Conservation (phyloP, 1,140 invertebrate genomes). For the Gryllus bimaculatus region DNA sequence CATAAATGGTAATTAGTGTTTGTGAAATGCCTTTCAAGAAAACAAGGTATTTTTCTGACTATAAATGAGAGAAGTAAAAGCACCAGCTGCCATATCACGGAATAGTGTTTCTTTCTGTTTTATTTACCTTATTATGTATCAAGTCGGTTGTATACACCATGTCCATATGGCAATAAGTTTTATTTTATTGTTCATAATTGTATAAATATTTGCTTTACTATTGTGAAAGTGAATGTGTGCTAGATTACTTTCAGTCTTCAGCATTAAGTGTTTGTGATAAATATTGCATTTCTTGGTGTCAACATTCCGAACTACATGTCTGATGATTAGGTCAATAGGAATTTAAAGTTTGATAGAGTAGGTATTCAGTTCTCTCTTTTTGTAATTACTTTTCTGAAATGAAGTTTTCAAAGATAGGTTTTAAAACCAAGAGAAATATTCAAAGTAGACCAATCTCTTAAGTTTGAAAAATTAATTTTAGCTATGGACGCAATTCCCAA, state of each 20-base stretch:
- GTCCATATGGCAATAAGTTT: not conserved
- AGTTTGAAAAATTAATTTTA: too few relatives aligned
- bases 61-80: not conserved
- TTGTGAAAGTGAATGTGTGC: not conserved
- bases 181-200: not conserved
- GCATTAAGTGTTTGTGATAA: not conserved
- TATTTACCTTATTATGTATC: too few relatives aligned
- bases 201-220: not conserved
- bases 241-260: conserved; percentile 1
- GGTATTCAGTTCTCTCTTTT: too few relatives aligned
- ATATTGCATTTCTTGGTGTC: conserved; percentile 1
- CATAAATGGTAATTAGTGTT: too few relatives aligned
- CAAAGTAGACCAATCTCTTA: too few relatives aligned
- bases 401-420: too few relatives aligned
- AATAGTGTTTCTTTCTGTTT: not conserved
- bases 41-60: not conserved
- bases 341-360: too few relatives aligned
- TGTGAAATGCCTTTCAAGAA: not conserved
- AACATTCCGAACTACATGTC: not conserved
- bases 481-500: too few relatives aligned
- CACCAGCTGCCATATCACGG: not conserved
- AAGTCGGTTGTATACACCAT: not conserved
- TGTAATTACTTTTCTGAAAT: too few relatives aligned
- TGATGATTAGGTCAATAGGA: not conserved
- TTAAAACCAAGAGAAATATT: too few relatives aligned